Evolutionary conservation across 2,888 invertebrate species (phyloP).

Genomic region (Mimumesa dahlbomi): DNA sequence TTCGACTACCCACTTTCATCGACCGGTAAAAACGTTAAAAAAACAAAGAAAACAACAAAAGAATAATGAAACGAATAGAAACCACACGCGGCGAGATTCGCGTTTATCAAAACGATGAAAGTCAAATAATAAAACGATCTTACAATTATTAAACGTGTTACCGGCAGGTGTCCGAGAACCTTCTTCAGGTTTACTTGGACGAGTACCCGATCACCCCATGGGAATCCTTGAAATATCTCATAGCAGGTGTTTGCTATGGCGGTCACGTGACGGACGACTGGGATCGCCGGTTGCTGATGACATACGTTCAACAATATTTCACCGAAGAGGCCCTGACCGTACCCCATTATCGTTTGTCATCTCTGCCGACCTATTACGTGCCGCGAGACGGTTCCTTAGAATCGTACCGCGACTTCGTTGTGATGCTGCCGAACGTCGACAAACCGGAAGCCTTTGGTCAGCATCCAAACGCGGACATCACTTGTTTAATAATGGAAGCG

Average conservation of each 20-base stretch:
- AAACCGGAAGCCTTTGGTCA: slow-evolving; percentile 94
- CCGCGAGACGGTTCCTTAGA: slow-evolving; percentile 91
- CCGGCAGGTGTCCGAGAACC: slow-evolving; percentile 88
- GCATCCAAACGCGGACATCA: slow-evolving; percentile 94
- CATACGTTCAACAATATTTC: slow-evolving; percentile 92
- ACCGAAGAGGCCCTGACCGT: slow-evolving; percentile 86
- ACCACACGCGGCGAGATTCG: no score
- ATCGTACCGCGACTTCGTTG: slow-evolving; percentile 90
- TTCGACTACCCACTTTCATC: no score
- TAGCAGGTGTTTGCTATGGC: slow-evolving; percentile 94
- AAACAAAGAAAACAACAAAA: no score
- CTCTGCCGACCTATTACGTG: slow-evolving; percentile 89
- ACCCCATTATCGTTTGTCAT: slow-evolving; percentile 88
- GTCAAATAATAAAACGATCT: background rate
- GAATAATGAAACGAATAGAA: no score
- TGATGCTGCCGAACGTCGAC: slow-evolving; percentile 88
- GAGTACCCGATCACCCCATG: slow-evolving; percentile 92
- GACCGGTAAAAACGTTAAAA: no score
- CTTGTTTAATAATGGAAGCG: slow-evolving; percentile 91
- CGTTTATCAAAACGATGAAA: no score
- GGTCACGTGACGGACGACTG: slow-evolving; percentile 91
- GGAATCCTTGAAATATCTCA: slow-evolving; percentile 93
- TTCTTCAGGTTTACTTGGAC: slow-evolving; percentile 91
- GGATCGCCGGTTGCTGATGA: slow-evolving; percentile 88
- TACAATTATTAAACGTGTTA: background rate